Evolutionary conservation across 2,888 invertebrate genomes (phyloP), one percentile per base, ranked within the genome.

Genomic region (Rhagonycha lutea): DNA sequence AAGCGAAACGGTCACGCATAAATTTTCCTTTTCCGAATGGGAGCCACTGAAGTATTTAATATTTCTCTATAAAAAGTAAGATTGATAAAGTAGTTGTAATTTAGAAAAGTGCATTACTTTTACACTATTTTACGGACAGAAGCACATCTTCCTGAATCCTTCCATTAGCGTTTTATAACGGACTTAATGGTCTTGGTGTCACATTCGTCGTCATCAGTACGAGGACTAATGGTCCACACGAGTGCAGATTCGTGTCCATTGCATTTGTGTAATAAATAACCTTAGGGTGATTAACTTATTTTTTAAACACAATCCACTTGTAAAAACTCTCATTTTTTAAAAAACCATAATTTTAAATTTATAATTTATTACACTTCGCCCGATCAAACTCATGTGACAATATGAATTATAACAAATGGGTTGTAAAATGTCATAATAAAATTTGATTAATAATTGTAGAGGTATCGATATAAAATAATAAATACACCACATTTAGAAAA

Each of bases 181-280:
- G 62, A 78, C 75, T 78, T 75, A 78, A 78, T 78, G 72, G 73
- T 75, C 61, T 32, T 68, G 70, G 63, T 78, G 77, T 78, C 77
- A 78, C 77, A 78, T 78, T 71, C 75, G 75, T 78, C 75, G 75
- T 78, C 77, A 78, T 78, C 77, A 78, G 74, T 65, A 69, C 68
- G 72, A 72, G 68, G 72, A 75, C 75, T 78, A 78, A 78, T 78
- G 77, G 77, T 78, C 70, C 75, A 69, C 72, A 68, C 77, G 77
- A 78, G 77, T 78, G 77, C 77, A 78, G 77, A 75, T 72, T 73
- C 77, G 72, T 78, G 77, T 78, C 77, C 77, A 75, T 47, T 75
- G 72, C 75, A 78, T 75, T 78, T 78, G 65, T 61, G 72, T 69
- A 69, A 77, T 77, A 77, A 77, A 77, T 77, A 77, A 77, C 74